These are phyloP conservation scores for Polyommatus icarus DNA, from an alignment of 2,888 invertebrate species.

Conservation along the genomic window DNA sequence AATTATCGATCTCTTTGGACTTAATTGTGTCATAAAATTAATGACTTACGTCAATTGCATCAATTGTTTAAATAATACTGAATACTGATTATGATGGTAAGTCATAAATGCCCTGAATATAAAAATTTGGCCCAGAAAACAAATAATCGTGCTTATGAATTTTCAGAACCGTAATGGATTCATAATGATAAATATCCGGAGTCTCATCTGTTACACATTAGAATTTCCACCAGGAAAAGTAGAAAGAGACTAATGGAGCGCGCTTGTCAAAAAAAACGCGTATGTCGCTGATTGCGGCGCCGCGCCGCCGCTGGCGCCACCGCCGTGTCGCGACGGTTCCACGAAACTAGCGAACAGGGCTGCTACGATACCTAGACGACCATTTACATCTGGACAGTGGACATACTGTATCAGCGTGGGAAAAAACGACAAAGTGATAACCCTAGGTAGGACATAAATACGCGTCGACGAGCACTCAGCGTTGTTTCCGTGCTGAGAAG, in stretches of 20 bases:
- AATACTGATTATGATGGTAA: neutral
- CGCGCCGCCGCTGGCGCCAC: conserved; percentile 63
- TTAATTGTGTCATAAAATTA: conserved; percentile 16
- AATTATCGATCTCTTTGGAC: neutral
- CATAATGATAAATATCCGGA: neutral
- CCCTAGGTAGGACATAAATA: conserved; percentile 57
- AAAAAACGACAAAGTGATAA: conserved; percentile 43
- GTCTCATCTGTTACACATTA: conserved; percentile 14
- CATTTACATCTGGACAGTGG: neutral
- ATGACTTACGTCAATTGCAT: neutral
- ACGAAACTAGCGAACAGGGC: conserved; percentile 54
- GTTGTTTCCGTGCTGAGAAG: conserved; percentile 36
- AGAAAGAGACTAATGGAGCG: neutral
- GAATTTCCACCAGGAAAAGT: conserved; percentile 16
- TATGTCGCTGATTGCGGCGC: conserved; percentile 62
- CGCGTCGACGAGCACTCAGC: conserved; percentile 49
- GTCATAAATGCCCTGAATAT: neutral
- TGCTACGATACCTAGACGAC: neutral
- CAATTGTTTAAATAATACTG: neutral
- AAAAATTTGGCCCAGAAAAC: neutral
- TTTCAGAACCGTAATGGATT: neutral
- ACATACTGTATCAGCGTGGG: neutral
- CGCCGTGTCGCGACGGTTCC: conserved; percentile 60
- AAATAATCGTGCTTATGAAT: neutral
- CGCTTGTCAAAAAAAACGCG: conserved; percentile 51